Percentiles rank a stretch among this genome's conserved stretches.
Conservation (phyloP, 2,797 vertebrate species). For the Zalophus californianus region DNA sequence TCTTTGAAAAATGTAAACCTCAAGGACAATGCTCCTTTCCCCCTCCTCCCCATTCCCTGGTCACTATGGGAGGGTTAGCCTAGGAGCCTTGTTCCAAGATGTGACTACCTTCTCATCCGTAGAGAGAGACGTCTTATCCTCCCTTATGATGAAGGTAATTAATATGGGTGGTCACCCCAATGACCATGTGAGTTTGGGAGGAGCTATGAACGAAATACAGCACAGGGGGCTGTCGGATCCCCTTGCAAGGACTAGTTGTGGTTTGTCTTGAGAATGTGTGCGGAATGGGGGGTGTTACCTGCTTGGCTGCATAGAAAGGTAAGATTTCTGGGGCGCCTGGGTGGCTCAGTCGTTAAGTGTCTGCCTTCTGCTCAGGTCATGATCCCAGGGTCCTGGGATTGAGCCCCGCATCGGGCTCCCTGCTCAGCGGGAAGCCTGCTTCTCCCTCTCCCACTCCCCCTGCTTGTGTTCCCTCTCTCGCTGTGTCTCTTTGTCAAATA, state of each 20-base stretch:
- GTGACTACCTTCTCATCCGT: not conserved
- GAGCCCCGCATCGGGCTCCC: too few relatives aligned
- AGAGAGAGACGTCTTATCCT: not conserved
- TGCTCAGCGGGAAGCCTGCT: too few relatives aligned
- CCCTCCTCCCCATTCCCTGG: not conserved
- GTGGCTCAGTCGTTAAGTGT: too few relatives aligned
- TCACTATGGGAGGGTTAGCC: not conserved
- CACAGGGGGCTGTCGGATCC: not conserved
- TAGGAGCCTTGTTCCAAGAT: not conserved
- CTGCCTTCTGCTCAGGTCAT: too few relatives aligned
- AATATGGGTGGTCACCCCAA: not conserved
- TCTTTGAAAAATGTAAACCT: not conserved
- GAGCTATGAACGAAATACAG: not conserved
- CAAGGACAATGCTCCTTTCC: not conserved
- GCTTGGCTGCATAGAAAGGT: not conserved
- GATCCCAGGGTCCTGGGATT: too few relatives aligned
- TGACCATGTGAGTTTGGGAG: not conserved
- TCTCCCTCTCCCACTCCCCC: too few relatives aligned
- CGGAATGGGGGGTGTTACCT: not conserved
- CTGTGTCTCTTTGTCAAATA: too few relatives aligned
- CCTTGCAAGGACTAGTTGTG: not conserved
- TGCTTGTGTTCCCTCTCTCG: too few relatives aligned
- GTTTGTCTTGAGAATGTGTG: not conserved
- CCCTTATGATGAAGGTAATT: not conserved
- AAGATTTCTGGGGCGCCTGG: too few relatives aligned